Evolutionary conservation across 2,888 invertebrate genomes (phyloP), one percentile per base, ranked within the genome.

Genomic region (Brachypterus glaber): DNA sequence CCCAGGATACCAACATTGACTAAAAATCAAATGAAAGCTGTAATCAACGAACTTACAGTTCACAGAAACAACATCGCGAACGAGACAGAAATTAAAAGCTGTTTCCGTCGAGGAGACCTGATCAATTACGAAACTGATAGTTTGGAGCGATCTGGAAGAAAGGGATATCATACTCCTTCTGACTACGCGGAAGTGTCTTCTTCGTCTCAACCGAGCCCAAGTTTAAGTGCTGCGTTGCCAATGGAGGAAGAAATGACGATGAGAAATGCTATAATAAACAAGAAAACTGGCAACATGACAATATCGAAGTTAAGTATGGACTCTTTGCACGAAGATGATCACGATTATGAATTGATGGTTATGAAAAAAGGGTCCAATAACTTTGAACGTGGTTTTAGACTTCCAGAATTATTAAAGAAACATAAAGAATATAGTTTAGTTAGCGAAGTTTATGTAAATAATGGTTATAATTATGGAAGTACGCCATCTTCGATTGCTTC

Each of bases 241-340:
- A 68, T 85, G 58, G 84, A 85, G 55, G 86, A 86, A 67, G 85
- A 86, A 60, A 66, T 86, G 47, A 85, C 83, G 15, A 83, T 85
- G 70, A 71, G 76, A 50, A 84, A 86, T 55, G 81, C 82, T 2
- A 73, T 85, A 2, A 80, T 83, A 45, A 78, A 79, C 59, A 67
- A 70, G 4, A 66, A 71, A 47, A 74, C 76, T 1, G 76, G 73
- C 16, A 74, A 73, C 35, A 63, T 63, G 57, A 73, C 72, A 2
- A 70, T 66, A 16, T 66, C 69, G 0, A 68, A 66, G 42, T 40
- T 67, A 4, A 54, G 53, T 34, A 45, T 52, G 43, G 52, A 53
- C 31, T 41, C 39, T 11, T 43, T 49, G 9, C 41, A 42, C 9
- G 50, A 54, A 39, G 65, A 63, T 17, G 62, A 68, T 17, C 61